Base-by-base conservation (phyloP, 2,113 vertebrate genomes). In the Pachypanchax playfairii region DNA sequence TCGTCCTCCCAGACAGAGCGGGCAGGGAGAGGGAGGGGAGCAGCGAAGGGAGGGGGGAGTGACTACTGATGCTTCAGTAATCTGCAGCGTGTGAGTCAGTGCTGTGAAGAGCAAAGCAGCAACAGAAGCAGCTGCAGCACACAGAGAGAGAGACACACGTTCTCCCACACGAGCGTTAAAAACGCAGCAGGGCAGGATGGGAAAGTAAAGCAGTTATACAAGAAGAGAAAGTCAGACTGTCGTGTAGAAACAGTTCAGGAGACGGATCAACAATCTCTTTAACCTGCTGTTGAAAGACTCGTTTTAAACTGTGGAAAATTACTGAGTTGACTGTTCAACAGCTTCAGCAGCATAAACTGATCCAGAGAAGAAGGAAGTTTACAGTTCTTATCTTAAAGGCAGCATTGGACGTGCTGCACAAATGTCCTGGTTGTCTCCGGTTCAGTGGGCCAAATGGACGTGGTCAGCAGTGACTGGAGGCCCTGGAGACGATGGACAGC, bases 401-500 rank as follows among this genome's bases (percentile, higher is more conserved):
- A 51, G 57, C 22, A 14, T 54, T 50, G 22, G 74, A 36, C 46
- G 62, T 38, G 42, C 28, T 41, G 77, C 68, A 69, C 85, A 75
- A 86, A 97, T 97, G 96, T 95, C 95, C 65, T 97, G 96, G 95
- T 90, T 97, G 75, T 98, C 95, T 42, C 96, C 95, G 1, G 93
- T 98, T 74, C 94, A 96, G 85, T 98, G 96, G 96, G 96, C 96
- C 67, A 95, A 94, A 59, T 97, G 96, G 96, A 96, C 96, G 0
- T 98, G 95, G 96, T 94, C 95, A 10, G 95, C 95, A 7, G 95
- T 97, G 76, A 93, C 94, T n/a, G 95, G 95, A 26, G 89, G 72
- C 13, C 87, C 72, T 5, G 88, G 80, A 69, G 92, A 90, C 0
- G 93, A 91, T 17, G 93, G 68, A 24, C 90, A 84, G 25, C 78